Evolutionary conservation across 2,113 vertebrate species (phyloP).

Genomic region (Pterophyllum scalare): DNA sequence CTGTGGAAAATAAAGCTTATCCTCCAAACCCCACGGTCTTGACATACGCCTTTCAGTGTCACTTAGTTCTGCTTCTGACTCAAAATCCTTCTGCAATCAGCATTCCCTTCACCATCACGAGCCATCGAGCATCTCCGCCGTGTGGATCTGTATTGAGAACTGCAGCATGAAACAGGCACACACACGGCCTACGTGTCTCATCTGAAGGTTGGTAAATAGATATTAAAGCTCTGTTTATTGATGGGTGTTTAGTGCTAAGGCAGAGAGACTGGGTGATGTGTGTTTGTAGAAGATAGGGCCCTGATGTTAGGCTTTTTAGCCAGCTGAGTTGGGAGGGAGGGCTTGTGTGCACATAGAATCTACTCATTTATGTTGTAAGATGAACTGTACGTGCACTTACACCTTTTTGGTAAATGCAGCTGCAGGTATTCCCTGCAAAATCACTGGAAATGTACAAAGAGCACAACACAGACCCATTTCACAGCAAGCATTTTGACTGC

Average conservation of each 20-base stretch:
- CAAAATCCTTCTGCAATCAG: slow-evolving; percentile 6
- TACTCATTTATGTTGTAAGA: too few relatives aligned
- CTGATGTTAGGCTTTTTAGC: slow-evolving; percentile 34
- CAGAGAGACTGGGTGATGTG: not conserved
- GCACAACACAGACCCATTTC: not conserved
- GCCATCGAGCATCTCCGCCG: not conserved
- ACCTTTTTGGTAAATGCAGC: not conserved
- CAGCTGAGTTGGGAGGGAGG: not conserved
- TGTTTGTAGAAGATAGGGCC: not conserved
- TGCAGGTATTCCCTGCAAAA: not conserved
- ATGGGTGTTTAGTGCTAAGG: slow-evolving; percentile 5
- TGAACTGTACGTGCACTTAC: not conserved
- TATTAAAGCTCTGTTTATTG: slow-evolving; percentile 27
- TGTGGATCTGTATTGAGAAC: not conserved
- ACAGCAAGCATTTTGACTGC: not conserved
- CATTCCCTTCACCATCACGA: slow-evolving; percentile 9
- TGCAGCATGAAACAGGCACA: not conserved
- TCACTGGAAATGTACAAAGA: not conserved
- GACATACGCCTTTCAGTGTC: slow-evolving; percentile 27
- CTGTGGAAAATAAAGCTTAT: slow-evolving; percentile 15
- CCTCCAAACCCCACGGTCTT: not conserved
- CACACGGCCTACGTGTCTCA: not conserved
- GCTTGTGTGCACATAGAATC: not conserved
- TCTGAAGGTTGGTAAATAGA: slow-evolving; percentile 34
- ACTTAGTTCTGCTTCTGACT: slow-evolving; percentile 18